Conservation (phyloP, 2,888 invertebrate genomes). For the Campoplex nolae region DNA sequence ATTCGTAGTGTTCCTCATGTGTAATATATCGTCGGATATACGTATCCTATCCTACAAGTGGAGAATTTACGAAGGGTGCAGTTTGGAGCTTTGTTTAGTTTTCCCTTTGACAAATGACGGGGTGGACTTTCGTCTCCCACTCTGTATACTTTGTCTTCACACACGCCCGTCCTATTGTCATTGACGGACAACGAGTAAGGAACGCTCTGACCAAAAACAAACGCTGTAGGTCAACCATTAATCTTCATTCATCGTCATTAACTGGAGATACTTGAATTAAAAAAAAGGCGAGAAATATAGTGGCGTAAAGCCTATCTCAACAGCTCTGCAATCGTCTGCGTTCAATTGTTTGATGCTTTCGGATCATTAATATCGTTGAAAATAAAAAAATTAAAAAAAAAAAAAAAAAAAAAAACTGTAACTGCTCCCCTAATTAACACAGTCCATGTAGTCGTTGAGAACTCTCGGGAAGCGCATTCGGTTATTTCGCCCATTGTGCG, state of each 20-base stretch:
- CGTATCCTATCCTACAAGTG: constrained; percentile 5
- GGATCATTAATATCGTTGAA: constrained; percentile 45
- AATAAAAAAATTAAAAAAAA: constrained; percentile 42
- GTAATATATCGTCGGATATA: constrained; percentile 4
- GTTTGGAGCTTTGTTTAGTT: constrained; percentile 28
- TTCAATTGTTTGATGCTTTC: constrained; percentile 43
- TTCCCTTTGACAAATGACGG: constrained; percentile 35
- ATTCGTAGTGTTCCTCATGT: constrained; percentile 9
- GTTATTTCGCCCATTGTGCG: neutral
- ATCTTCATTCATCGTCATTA: constrained; percentile 77
- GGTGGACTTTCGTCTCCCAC: constrained; percentile 25
- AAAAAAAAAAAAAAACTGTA: constrained; percentile 44
- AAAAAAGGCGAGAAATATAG: constrained; percentile 65
- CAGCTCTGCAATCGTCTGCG: constrained; percentile 33
- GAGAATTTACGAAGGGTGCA: constrained; percentile 24
- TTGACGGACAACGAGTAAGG: constrained; percentile 42
- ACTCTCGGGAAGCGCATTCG: neutral
- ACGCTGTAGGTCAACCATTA: constrained; percentile 70
- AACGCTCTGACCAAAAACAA: constrained; percentile 35
- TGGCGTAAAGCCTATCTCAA: constrained; percentile 26
- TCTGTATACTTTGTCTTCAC: constrained; percentile 44
- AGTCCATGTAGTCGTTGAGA: constrained; percentile 42
- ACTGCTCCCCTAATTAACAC: constrained; percentile 45
- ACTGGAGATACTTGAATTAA: constrained; percentile 72
- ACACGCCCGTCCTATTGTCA: constrained; percentile 37